phyloP scores from a whole-genome alignment of 2,888 invertebrate species.

The Helicoverpa assulta region DNA sequence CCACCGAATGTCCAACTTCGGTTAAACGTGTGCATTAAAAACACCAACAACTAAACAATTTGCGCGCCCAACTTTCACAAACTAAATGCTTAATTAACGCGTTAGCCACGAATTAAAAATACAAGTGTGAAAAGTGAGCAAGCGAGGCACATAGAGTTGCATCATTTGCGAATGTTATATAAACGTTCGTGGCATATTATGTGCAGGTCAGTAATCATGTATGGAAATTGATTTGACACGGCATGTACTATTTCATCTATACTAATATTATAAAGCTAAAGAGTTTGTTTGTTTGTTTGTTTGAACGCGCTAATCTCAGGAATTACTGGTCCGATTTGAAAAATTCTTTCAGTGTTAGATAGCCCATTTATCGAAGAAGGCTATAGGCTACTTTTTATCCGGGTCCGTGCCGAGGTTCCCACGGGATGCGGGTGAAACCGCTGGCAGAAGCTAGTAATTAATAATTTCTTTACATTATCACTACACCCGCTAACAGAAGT shows the following conservation, averaged over 20 bases:
- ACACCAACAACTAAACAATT: conserved; percentile 51
- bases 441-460: too few species aligned
- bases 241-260: background rate
- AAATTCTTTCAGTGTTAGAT: too few species aligned
- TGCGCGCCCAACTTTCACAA: conserved; percentile 48
- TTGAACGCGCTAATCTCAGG: too few species aligned
- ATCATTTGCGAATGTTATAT: conserved; percentile 25
- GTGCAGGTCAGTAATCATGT: conserved; percentile 9
- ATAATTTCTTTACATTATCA: too few species aligned
- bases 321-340: too few species aligned
- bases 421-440: too few species aligned
- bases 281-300: too few species aligned
- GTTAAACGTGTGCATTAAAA: conserved; percentile 54
- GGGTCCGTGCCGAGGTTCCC: too few species aligned
- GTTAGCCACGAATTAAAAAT: conserved; percentile 30
- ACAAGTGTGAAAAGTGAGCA: conserved; percentile 28
- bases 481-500: too few species aligned
- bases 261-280: too few species aligned
- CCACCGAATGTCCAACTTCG: conserved; percentile 64
- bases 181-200: conserved; percentile 1
- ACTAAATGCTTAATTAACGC: conserved; percentile 49
- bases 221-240: conserved; percentile 11
- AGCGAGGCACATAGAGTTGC: conserved; percentile 19
- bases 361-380: too few species aligned
- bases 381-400: too few species aligned